Evolutionary conservation across 1,140 invertebrate genomes (phyloP), one percentile per base, ranked within the genome.

Genomic region (Druon quercuslanigerum): DNA sequence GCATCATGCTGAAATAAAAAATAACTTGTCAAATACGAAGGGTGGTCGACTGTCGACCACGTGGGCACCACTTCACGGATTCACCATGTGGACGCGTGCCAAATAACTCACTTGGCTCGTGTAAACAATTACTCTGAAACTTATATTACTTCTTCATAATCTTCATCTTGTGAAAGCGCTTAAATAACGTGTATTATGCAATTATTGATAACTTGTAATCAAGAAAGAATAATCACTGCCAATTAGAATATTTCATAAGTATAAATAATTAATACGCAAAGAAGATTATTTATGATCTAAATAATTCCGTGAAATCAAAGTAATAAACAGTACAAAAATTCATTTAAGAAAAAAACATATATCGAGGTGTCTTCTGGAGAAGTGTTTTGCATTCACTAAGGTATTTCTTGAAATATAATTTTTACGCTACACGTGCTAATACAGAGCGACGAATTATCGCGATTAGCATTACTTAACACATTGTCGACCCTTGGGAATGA

Each of bases 51-150:
- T 46, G 40, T 9, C 81, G 84, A 84, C 79, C 85, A 86, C 85
- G 85, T 86, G 85, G 85, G 79, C 84, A 82, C 80, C 80, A 66
- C 71, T 76, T 72, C 79, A 79, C 70, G 78, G 75, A 74, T 60
- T 46, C 40, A 46, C 40, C 40, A 71, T 66, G 17, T 83, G 86
- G 88, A 84, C 80, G 80, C 79, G 80, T 83, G 85, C 88, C 88
- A 89, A 89, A 87, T 88, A 86, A 89, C 86, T 87, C 85, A 84
- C 82, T 88, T 89, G 88, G 88, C 88, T 87, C 86, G 85, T 86
- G 86, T 87, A 88, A 89, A 89, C 87, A 89, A 89, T 89, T 88
- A 88, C 83, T 83, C 83, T 73, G 78, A 84, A 87, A 87, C 79
- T 88, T 82, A 77, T 83, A 82, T 84, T 86, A 86, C 87, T 82